These are phyloP conservation scores for Cremastobaeus sp. DNA, from an alignment of 2,888 invertebrate genomes.

Conservation along the genomic window DNA sequence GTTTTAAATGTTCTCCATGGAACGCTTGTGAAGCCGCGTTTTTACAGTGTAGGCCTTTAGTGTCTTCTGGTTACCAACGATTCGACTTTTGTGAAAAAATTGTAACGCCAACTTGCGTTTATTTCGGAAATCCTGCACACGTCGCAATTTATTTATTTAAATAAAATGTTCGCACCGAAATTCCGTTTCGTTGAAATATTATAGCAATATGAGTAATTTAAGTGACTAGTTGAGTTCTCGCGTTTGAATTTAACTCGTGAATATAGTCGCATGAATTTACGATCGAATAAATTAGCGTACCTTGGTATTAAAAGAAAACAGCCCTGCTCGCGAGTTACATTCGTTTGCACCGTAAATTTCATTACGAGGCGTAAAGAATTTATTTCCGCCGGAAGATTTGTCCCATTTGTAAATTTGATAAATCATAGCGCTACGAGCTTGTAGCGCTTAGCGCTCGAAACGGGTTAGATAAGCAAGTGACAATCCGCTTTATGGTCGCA, in stretches of 20 bases:
- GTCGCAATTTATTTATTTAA: too few relatives aligned
- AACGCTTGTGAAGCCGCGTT: too few relatives aligned
- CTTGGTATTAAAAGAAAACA: neutral
- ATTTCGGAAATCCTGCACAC: too few relatives aligned
- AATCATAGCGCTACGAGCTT: conserved; percentile 31
- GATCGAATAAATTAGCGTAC: neutral
- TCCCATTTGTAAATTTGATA: conserved; percentile 39
- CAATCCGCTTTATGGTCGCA: conserved; percentile 75
- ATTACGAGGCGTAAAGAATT: conserved; percentile 34
- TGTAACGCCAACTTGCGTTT: too few relatives aligned
- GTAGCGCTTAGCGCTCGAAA: conserved; percentile 35
- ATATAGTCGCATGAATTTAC: too few relatives aligned
- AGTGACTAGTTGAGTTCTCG: conserved; percentile 5
- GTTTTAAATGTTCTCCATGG: too few relatives aligned
- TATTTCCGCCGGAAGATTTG: conserved; percentile 38
- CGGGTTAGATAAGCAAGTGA: conserved; percentile 74
- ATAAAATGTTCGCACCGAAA: too few relatives aligned
- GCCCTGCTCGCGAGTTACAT: neutral
- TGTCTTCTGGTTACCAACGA: too few relatives aligned
- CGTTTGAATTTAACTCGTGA: neutral
- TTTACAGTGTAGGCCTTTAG: too few relatives aligned
- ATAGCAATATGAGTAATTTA: too few relatives aligned
- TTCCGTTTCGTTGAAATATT: too few relatives aligned
- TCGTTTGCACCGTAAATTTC: conserved; percentile 25
- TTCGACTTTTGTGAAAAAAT: too few relatives aligned